These are phyloP conservation scores for Sterna hirundo DNA, from an alignment of 2,113 vertebrate species.

Conservation along the genomic window DNA sequence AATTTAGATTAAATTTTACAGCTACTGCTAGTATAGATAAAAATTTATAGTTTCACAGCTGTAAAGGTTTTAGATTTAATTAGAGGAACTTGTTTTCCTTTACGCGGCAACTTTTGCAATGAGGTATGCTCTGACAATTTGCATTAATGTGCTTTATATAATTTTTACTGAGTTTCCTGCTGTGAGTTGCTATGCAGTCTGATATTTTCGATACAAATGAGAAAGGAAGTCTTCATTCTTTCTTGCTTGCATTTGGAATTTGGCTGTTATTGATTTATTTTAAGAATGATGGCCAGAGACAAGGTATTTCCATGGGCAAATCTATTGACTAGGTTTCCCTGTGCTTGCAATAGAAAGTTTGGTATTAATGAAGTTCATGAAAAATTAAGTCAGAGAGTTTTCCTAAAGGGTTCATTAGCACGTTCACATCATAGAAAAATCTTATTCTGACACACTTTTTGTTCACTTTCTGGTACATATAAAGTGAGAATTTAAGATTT, in stretches of 20 bases:
- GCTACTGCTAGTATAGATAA: constrained; percentile 58
- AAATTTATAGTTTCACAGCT: constrained; percentile 70
- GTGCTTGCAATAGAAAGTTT: background rate
- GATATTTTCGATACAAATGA: constrained; percentile 40
- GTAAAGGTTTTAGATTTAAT: constrained; percentile 75
- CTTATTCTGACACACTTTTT: background rate
- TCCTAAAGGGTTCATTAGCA: background rate
- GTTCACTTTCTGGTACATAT: background rate
- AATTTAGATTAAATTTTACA: constrained; percentile 69
- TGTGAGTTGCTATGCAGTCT: constrained; percentile 37
- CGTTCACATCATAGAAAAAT: background rate
- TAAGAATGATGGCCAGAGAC: background rate
- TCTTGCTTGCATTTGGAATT: background rate
- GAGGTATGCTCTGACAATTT: constrained; percentile 62
- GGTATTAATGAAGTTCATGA: background rate
- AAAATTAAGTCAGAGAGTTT: background rate
- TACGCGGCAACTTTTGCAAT: constrained; percentile 44
- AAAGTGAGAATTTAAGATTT: background rate
- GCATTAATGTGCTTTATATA: constrained; percentile 62
- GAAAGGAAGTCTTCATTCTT: background rate
- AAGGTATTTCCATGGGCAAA: background rate
- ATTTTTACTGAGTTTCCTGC: constrained; percentile 58
- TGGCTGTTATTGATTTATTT: background rate
- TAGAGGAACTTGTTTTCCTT: constrained; percentile 69
- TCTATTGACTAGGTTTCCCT: background rate